Percentiles rank a stretch among this genome's conserved stretches.
These are phyloP conservation scores for Harpagifer antarcticus DNA, from an alignment of 2,797 vertebrate species.

Conservation along the genomic window DNA sequence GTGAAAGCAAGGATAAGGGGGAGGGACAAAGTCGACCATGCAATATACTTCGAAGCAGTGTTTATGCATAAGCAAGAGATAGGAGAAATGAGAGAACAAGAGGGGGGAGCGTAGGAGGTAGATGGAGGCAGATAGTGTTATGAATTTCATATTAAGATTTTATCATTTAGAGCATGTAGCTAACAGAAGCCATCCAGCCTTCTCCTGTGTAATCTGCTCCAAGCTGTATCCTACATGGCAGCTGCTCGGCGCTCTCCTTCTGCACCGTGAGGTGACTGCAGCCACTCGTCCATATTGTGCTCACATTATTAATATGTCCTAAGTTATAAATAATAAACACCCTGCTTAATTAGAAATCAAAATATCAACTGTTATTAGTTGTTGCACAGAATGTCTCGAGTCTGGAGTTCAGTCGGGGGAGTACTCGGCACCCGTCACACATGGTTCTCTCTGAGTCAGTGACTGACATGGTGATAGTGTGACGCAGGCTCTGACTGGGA, in stretches of 20 bases:
- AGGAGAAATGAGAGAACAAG: slow-evolving; percentile 58
- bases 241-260: slow-evolving; percentile 49
- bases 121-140: slow-evolving; percentile 75
- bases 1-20: slow-evolving; percentile 70
- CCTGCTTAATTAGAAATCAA: slow-evolving; percentile 54
- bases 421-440: slow-evolving; percentile 59
- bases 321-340: slow-evolving; percentile 49
- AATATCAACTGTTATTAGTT: slow-evolving; percentile 65
- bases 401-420: slow-evolving; percentile 24
- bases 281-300: slow-evolving; percentile 61
- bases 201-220: slow-evolving; percentile 62
- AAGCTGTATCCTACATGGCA: slow-evolving; percentile 60
- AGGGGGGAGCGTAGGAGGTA: slow-evolving; percentile 60
- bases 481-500: slow-evolving; percentile 60
- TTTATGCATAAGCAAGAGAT: slow-evolving; percentile 62
- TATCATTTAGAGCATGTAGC: slow-evolving; percentile 76
- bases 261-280: slow-evolving; percentile 55
- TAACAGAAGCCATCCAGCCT: slow-evolving; percentile 72
- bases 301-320: slow-evolving; percentile 56
- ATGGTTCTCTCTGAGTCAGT: slow-evolving; percentile 62
- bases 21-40: slow-evolving; percentile 68
- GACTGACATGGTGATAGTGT: slow-evolving; percentile 56
- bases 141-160: slow-evolving; percentile 81
- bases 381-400: slow-evolving; percentile 27
- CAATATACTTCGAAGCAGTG: slow-evolving; percentile 64